Evolutionary conservation across 2,888 invertebrate species (phyloP).

Genomic region (Caenorhabditis sp.): DNA sequence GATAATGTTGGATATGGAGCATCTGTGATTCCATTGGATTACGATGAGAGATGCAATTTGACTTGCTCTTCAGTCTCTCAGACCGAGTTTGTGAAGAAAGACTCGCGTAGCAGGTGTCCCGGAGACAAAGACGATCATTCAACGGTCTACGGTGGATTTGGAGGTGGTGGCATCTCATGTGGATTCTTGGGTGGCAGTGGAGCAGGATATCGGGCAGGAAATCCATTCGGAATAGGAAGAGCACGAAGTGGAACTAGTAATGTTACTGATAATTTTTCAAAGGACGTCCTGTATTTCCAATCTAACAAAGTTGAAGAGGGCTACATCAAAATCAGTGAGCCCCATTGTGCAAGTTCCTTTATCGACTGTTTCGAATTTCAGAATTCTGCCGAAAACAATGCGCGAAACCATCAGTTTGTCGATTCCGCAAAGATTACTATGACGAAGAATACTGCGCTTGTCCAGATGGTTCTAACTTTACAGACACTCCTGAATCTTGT

Average conservation of each 20-base stretch:
- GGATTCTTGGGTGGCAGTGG: constrained; percentile 76
- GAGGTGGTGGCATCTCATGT: constrained; percentile 76
- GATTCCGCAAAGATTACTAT: constrained; percentile 46
- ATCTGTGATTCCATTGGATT: constrained; percentile 3
- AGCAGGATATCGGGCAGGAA: constrained; percentile 72
- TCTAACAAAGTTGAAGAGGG: constrained; percentile 44
- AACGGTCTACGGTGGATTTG: constrained; percentile 71
- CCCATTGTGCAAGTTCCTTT: background rate
- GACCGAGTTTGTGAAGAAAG: constrained; percentile 8
- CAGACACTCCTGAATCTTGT: constrained; percentile 41
- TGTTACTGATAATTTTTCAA: constrained; percentile 36
- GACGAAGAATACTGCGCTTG: constrained; percentile 62
- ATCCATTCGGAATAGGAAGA: constrained; percentile 50
- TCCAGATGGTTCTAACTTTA: constrained; percentile 53
- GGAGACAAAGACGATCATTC: background rate
- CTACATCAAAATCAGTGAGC: constrained; percentile 48
- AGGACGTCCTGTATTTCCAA: constrained; percentile 34
- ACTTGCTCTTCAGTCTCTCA: constrained; percentile 25
- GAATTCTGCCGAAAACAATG: constrained; percentile 52
- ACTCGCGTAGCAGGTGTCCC: constrained; percentile 28
- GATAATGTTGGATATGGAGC: constrained; percentile 55
- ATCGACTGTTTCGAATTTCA: background rate
- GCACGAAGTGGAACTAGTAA: constrained; percentile 51
- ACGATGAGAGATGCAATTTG: constrained; percentile 12
- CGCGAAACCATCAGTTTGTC: constrained; percentile 38